These are phyloP conservation scores for Cebidichthys violaceus DNA, from an alignment of 2,113 vertebrate species.

Conservation along the genomic window DNA sequence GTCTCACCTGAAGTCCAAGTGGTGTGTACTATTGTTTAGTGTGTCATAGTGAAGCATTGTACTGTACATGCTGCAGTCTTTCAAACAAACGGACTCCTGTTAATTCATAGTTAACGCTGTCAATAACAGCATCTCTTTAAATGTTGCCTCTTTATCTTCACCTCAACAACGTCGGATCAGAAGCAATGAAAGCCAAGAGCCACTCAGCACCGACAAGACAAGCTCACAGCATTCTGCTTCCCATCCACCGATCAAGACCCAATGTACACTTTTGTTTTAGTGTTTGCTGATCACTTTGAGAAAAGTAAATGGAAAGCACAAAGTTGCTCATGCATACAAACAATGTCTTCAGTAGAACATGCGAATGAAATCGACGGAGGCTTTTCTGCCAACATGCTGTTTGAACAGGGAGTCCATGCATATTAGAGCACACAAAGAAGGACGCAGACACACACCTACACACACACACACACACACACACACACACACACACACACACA, in stretches of 20 bases:
- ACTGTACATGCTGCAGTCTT: neutral
- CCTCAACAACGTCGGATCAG: constrained; percentile 8
- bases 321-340: constrained; percentile 26
- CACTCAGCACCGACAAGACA: constrained; percentile 5
- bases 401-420: constrained; percentile 22
- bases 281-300: neutral
- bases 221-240: constrained; percentile 56
- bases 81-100: neutral
- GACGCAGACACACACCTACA: constrained; percentile 21
- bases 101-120: neutral
- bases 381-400: constrained; percentile 20
- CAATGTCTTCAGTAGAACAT: constrained; percentile 22
- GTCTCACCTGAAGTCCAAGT: neutral
- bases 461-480: neutral
- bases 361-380: constrained; percentile 30
- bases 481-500: too few species aligned
- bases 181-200: constrained; percentile 18
- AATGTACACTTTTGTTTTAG: neutral
- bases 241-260: neutral
- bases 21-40: neutral
- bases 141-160: constrained; percentile 55
- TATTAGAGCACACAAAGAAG: constrained; percentile 34
- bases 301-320: constrained; percentile 62
- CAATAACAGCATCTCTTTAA: constrained; percentile 18
- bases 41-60: neutral